A percentile compares a stretch with the other conserved stretches of the same genome.
Evolutionary conservation across 2,113 vertebrate genomes (phyloP).

Genomic region (Alouatta palliata): DNA sequence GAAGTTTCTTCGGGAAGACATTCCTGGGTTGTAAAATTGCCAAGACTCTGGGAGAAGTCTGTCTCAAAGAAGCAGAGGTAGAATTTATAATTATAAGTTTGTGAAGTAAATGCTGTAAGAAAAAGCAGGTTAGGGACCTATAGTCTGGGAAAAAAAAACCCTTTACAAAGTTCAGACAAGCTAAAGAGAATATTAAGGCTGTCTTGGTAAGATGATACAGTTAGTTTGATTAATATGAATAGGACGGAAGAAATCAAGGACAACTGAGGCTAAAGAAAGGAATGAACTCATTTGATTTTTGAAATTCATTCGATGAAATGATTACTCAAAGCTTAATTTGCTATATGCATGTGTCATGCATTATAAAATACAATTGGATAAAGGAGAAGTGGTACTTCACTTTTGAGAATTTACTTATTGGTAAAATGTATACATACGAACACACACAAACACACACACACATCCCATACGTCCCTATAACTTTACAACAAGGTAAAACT

Average conservation of each 20-base stretch:
- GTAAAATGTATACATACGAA: not conserved
- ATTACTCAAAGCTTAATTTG: not conserved
- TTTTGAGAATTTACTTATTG: not conserved
- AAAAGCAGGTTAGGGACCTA: not conserved
- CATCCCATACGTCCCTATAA: not conserved
- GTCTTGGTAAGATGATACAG: not conserved
- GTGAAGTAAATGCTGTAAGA: not conserved
- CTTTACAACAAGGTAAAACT: not conserved
- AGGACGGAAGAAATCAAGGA: not conserved
- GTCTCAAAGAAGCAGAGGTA: not conserved
- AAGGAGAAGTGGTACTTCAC: not conserved
- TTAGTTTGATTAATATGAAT: not conserved
- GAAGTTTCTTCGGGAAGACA: not conserved
- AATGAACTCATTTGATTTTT: not conserved
- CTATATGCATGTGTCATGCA: not conserved
- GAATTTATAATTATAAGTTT: not conserved
- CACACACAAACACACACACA: not conserved
- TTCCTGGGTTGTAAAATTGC: not conserved
- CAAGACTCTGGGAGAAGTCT: not conserved
- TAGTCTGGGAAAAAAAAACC: not conserved
- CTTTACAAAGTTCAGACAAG: not conserved
- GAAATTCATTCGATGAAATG: not conserved
- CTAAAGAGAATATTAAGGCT: not conserved
- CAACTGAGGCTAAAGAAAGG: not conserved
- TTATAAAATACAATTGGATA: not conserved